Evolutionary conservation across 2,797 vertebrate species (phyloP), one percentile per base, ranked within the genome.

Genomic region (Pangasius larnaudii): DNA sequence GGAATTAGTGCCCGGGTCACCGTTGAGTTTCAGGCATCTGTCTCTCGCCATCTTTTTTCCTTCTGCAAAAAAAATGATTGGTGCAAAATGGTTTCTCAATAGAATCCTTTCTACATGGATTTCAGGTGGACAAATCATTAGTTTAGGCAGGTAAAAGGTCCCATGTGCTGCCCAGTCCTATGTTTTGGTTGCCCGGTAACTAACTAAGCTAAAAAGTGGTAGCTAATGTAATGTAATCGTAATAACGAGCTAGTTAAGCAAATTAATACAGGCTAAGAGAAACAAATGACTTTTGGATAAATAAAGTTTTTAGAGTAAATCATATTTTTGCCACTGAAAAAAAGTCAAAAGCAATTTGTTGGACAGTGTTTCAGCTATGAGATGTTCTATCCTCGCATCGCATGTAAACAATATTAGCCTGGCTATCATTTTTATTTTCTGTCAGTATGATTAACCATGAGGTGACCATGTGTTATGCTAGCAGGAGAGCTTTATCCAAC

Each of bases 1-100:
- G 92, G 94, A 95, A 95, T 96, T 94, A 95, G 92, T 93, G 93
- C 91, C 93, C 90, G 93, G 93, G 93, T 95, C 93, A 94, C 93
- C 89, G 84, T 90, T 92, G 93, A 92, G 93, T 95, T 94, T 94
- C 93, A 93, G 92, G 92, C 90, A 53, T 91, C 94, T 91, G 91
- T 88, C 91, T 94, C 91, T 90, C 58, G 42, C 30, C 18, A 11
- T 67, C 7, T 39, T 49, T 67, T 51, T 33, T 63, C 18, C 27
- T 63, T 42, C 91, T 90, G 92, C 91, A n/a, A 87, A 92, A 94
- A 91, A 95, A 95, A 94, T 94, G 59, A 94, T 95, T 95, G 95
- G 91, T 90, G 93, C 92, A 89, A 92, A 95, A 94, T 93, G 89
- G 92, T 94, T 95, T 93, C 33, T 6, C 90, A 93, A 90, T 92